phyloP scores from a whole-genome alignment of 2,888 invertebrate species.

The Icerya purchasi region DNA sequence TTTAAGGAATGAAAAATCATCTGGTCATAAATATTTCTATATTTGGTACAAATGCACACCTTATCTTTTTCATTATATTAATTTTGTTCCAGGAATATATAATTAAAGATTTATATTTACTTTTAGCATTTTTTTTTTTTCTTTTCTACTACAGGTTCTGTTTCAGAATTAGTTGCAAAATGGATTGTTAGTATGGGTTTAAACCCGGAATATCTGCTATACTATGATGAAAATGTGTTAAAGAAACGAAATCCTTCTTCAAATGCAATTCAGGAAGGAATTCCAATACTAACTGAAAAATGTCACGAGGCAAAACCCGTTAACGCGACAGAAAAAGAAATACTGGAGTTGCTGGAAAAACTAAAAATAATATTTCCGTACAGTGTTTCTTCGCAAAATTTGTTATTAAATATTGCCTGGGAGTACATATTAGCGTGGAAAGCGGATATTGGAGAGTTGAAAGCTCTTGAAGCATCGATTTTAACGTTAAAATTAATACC shows the following conservation, averaged over 20 bases:
- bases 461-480: conserved; percentile 46
- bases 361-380: conserved; percentile 63
- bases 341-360: conserved; percentile 37
- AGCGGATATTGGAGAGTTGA: conserved; percentile 42
- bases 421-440: conserved; percentile 76
- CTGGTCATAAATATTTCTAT: too few relatives aligned
- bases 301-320: conserved; percentile 19
- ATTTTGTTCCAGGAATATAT: too few relatives aligned
- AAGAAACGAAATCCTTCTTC: conserved; percentile 1
- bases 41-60: too few relatives aligned
- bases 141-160: too few relatives aligned
- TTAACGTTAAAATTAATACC: conserved; percentile 43
- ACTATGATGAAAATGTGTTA: conserved; percentile 15
- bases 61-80: too few relatives aligned
- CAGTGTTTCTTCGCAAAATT: conserved; percentile 53
- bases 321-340: conserved; percentile 14
- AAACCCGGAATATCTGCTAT: conserved; percentile 33
- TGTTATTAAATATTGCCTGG: conserved; percentile 76
- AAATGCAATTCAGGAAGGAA: conserved; percentile 16
- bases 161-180: conserved; percentile 68
- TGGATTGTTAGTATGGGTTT: conserved; percentile 60
- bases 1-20: too few relatives aligned
- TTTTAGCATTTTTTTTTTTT: too few relatives aligned
- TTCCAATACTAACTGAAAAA: conserved; percentile 21
- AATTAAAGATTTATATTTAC: too few relatives aligned